A percentile compares a stretch with the other conserved stretches of the same genome.
phyloP scores from a whole-genome alignment of 2,888 invertebrate species.

The Creontiades dilutus region DNA sequence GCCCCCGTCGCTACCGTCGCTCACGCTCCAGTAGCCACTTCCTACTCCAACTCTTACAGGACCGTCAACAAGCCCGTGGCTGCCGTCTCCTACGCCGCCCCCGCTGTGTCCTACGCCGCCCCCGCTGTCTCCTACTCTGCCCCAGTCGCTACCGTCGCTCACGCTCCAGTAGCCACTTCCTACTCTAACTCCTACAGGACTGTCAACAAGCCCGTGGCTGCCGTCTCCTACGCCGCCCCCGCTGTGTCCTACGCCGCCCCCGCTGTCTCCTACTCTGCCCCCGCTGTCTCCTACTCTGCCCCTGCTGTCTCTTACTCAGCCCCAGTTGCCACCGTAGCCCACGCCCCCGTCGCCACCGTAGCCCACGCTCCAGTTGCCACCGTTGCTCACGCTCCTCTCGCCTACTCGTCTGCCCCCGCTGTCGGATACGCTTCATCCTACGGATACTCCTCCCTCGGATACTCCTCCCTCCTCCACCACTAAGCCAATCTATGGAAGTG shows the following conservation, averaged over 20 bases:
- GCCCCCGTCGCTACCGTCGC: slow-evolving; percentile 65
- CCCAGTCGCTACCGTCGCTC: slow-evolving; percentile 60
- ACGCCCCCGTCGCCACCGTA: slow-evolving; percentile 21
- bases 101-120: slow-evolving; percentile 54
- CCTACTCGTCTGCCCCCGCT: slow-evolving; percentile 64
- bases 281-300: slow-evolving; percentile 61
- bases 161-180: slow-evolving; percentile 68
- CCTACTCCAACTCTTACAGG: slow-evolving; percentile 68
- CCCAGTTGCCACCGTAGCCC: slow-evolving; percentile 21
- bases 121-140: slow-evolving; percentile 52
- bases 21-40: slow-evolving; percentile 69
- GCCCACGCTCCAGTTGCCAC: slow-evolving; percentile 51
- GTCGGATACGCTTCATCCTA: slow-evolving; percentile 69
- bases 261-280: slow-evolving; percentile 65
- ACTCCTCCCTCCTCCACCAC: slow-evolving; percentile 59
- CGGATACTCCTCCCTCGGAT: slow-evolving; percentile 69
- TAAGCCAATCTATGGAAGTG: slow-evolving; percentile 6
- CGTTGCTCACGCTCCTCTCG: slow-evolving; percentile 60
- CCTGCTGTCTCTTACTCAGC: slow-evolving; percentile 58
- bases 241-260: slow-evolving; percentile 67
- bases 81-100: slow-evolving; percentile 65
- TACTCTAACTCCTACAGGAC: slow-evolving; percentile 70
- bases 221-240: slow-evolving; percentile 60
- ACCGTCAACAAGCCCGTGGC: slow-evolving; percentile 69
- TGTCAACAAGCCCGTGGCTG: slow-evolving; percentile 67